Base-by-base conservation (phyloP, 2,888 invertebrate genomes). In the Balanococcus diminutus region DNA sequence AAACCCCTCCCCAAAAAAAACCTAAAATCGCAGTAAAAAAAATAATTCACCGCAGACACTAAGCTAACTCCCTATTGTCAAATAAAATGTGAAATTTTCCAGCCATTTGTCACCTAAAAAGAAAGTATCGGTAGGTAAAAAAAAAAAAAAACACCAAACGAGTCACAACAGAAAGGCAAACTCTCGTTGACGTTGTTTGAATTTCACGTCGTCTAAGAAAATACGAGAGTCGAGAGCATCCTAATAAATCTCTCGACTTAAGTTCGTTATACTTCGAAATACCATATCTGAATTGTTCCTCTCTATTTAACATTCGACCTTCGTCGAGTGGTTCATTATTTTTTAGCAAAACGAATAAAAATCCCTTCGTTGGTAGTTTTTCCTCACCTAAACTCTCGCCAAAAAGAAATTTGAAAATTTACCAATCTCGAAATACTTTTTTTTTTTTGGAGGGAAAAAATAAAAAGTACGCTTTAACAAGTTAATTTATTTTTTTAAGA, bases 281-380 rank as follows among this genome's bases (percentile, higher is more conserved):
- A 46, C 6, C 8, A 22, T 22, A 67, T 67, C 67, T 31, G 67
- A 67, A 67, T 28, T 28, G 67, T 67, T 31, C 67, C 28, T 67
- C 25, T 61, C 28, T 67, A 67, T 67, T 67, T 67, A 67, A 67
- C 67, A 67, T 67, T 67, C 67, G 67, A 67, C 67, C 67, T 67
- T 67, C 67, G 67, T 67, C 67, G 28, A 67, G 67, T 67, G 28
- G 67, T 67, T 67, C 67, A 67, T 67, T 67, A 67, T 67, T 67
- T 67, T 67, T 67, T 56, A 16, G 4, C 67, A 19, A 67, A 28
- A 28, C 28, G 67, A 67, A 67, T 3, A 16, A n/a, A 14, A 67
- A 67, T 67, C 16, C 16, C 16, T 8, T 67, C 8, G 67, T 28
- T 28, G 25, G 2, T 61, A 25, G 11, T 67, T 67, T 16, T 67